phyloP scores from a whole-genome alignment of 2,113 vertebrate species.

The Phoxinus phoxinus region DNA sequence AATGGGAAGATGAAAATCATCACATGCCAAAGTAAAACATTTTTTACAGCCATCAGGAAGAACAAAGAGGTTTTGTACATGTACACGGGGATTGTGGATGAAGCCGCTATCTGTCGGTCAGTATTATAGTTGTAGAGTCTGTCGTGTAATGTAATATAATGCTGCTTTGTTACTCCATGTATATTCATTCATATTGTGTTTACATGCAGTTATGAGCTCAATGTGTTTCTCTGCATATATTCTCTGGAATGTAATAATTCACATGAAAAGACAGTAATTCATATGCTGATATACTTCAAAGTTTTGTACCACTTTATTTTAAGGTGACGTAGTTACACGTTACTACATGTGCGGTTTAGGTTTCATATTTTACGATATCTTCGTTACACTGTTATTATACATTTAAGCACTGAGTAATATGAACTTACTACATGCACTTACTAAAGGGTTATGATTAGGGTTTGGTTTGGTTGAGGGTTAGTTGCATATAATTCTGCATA shows the following conservation, averaged over 20 bases:
- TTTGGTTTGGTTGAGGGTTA: no score
- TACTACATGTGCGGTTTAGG: no score
- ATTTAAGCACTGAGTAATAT: no score
- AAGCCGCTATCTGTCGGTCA: conserved; percentile 25
- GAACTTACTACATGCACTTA: no score
- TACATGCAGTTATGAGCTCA: conserved; percentile 75
- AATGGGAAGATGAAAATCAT: background rate
- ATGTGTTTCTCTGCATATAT: conserved; percentile 1
- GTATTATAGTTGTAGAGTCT: conserved; percentile 50
- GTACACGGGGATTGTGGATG: background rate
- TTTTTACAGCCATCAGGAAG: conserved; percentile 16
- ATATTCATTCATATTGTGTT: conserved; percentile 56
- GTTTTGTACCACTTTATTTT: no score
- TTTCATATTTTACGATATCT: no score
- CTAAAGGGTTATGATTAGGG: no score
- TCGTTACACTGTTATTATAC: no score
- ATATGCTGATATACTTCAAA: background rate
- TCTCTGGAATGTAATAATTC: conserved; percentile 7
- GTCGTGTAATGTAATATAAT: conserved; percentile 64
- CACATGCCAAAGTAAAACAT: background rate
- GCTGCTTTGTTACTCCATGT: conserved; percentile 69
- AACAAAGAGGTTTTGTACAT: background rate
- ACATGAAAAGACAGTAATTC: conserved; percentile 8
- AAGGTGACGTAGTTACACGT: no score
- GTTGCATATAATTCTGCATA: no score